Percentiles rank a stretch among this genome's conserved stretches.
phyloP scores from a whole-genome alignment of 35 echinoderm and acorn worm species.

The Lytechinus pictus region DNA sequence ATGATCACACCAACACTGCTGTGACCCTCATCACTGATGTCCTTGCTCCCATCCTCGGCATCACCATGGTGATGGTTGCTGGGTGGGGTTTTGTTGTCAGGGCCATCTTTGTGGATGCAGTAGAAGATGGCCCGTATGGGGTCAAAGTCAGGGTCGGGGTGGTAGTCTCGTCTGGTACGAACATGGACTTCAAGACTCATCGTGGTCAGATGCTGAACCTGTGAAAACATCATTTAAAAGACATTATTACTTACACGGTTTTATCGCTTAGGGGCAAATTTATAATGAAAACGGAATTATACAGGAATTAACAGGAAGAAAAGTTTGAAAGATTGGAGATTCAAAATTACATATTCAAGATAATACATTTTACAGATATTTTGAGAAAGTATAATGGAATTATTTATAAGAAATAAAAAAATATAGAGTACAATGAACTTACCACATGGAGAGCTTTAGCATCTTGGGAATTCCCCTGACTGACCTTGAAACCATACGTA shows the following conservation, averaged over 20 bases:
- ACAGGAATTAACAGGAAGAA: too few relatives aligned
- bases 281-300: neutral
- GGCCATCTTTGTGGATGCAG: constrained; percentile 63
- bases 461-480: constrained; percentile 85
- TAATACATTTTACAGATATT: too few relatives aligned
- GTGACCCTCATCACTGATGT: constrained; percentile 25
- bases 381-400: too few relatives aligned
- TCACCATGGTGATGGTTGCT: neutral
- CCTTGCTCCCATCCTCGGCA: constrained; percentile 23
- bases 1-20: constrained; percentile 55
- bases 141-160: constrained; percentile 91
- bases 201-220: constrained; percentile 91
- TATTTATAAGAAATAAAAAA: too few relatives aligned
- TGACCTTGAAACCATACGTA: constrained; percentile 81
- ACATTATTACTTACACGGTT: neutral
- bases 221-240: neutral
- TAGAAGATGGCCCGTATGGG: constrained; percentile 88
- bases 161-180: constrained; percentile 66
- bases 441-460: constrained; percentile 97
- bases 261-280: neutral
- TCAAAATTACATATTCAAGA: too few relatives aligned
- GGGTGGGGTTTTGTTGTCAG: neutral
- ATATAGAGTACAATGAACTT: neutral
- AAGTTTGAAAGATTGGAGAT: too few relatives aligned
- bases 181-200: constrained; percentile 90